These are phyloP conservation scores for Perca schrenkii DNA, from an alignment of 2,113 vertebrate species.

Conservation along the genomic window DNA sequence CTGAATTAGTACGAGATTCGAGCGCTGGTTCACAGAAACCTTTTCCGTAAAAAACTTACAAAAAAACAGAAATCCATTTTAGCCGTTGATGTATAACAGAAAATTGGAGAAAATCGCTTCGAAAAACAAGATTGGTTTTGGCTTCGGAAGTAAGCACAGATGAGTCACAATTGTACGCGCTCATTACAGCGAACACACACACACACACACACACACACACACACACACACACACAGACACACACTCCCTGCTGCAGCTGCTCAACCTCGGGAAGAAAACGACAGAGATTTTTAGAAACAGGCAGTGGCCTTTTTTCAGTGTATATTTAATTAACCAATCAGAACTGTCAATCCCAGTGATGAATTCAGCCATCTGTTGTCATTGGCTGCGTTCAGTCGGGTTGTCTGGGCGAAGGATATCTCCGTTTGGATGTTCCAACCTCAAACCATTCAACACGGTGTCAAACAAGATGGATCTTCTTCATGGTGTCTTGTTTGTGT, in stretches of 20 bases:
- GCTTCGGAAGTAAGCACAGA: constrained; percentile 25
- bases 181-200: constrained; percentile 8
- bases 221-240: constrained; percentile 1
- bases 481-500: constrained; percentile 68
- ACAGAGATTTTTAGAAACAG: constrained; percentile 2
- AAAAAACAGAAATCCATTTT: constrained; percentile 45
- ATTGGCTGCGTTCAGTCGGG: constrained; percentile 35
- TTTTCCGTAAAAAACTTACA: neutral
- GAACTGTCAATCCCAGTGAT: constrained; percentile 25
- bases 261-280: neutral
- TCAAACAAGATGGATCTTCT: constrained; percentile 59
- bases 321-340: constrained; percentile 47
- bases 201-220: too few relatives aligned
- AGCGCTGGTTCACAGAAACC: neutral
- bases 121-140: constrained; percentile 62
- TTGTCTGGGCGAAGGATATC: constrained; percentile 41
- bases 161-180: neutral
- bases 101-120: constrained; percentile 62
- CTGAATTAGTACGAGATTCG: constrained; percentile 28
- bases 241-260: constrained; percentile 33
- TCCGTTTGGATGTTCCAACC: constrained; percentile 34
- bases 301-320: neutral
- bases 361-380: constrained; percentile 52
- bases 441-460: constrained; percentile 19
- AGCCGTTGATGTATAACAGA: constrained; percentile 43